Conservation (phyloP, 1,140 invertebrate species). For the Drosophila pseudoananassae region DNA sequence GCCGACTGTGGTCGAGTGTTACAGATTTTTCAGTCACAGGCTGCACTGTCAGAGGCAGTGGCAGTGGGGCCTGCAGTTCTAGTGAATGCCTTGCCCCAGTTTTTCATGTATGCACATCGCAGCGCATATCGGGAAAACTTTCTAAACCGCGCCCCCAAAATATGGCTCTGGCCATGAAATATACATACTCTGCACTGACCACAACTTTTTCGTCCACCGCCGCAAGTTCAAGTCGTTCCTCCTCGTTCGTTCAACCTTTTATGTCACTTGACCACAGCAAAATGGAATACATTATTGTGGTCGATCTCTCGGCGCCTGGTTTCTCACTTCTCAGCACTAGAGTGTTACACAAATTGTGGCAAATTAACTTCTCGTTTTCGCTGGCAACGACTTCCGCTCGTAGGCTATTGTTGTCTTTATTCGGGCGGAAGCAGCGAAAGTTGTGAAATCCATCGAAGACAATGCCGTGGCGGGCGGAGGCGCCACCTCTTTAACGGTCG, state of each 20-base stretch:
- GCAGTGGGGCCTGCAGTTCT: constrained; percentile 41
- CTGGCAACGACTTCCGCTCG: constrained; percentile 69
- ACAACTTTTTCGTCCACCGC: constrained; percentile 7
- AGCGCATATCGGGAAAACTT: constrained; percentile 53
- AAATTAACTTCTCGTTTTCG: constrained; percentile 75
- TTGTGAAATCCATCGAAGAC: constrained; percentile 70
- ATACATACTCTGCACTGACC: constrained; percentile 37
- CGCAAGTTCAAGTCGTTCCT: constrained; percentile 46
- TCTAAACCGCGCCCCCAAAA: constrained; percentile 69
- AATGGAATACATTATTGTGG: constrained; percentile 57
- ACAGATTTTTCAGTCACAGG: constrained; percentile 37
- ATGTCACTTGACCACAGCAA: constrained; percentile 73
- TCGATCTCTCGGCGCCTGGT: constrained; percentile 7
- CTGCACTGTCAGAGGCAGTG: not conserved
- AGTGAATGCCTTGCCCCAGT: constrained; percentile 80
- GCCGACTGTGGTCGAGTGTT: constrained; percentile 36
- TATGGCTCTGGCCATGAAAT: constrained; percentile 54
- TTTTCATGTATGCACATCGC: constrained; percentile 32
- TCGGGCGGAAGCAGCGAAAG: constrained; percentile 73
- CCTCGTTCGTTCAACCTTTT: constrained; percentile 24
- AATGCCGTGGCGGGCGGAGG: constrained; percentile 7
- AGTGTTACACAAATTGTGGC: constrained; percentile 65
- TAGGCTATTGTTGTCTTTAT: constrained; percentile 60
- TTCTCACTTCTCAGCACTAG: constrained; percentile 44
- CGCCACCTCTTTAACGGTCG: constrained; percentile 34